Percentiles rank a stretch among this genome's conserved stretches.
These are phyloP conservation scores for Tanypteryx hageni DNA, from an alignment of 2,888 invertebrate species.

Conservation along the genomic window DNA sequence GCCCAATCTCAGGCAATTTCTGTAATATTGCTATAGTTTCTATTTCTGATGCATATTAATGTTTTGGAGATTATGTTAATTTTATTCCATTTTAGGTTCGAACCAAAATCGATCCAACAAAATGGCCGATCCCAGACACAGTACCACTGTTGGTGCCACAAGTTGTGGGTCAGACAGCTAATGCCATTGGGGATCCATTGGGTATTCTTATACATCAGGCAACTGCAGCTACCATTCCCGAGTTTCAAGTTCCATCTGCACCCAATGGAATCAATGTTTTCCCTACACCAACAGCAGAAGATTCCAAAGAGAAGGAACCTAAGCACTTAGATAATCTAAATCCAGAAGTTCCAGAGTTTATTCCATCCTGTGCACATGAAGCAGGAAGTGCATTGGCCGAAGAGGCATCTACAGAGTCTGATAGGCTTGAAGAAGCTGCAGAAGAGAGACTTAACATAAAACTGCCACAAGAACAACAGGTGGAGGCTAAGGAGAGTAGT, in stretches of 20 bases:
- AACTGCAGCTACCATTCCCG: slow-evolving; percentile 37
- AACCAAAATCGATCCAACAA: slow-evolving; percentile 87
- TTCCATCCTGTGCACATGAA: slow-evolving; percentile 77
- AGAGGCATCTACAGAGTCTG: background rate
- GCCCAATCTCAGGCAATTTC: too few relatives aligned
- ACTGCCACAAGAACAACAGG: slow-evolving; percentile 71
- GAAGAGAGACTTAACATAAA: slow-evolving; percentile 69
- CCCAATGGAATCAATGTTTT: slow-evolving; percentile 23
- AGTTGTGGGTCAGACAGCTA: slow-evolving; percentile 47
- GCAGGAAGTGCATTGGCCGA: slow-evolving; percentile 23
- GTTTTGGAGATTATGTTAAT: too few relatives aligned
- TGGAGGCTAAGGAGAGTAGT: background rate
- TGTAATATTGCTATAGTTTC: too few relatives aligned
- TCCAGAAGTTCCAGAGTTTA: slow-evolving; percentile 91
- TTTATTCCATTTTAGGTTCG: slow-evolving; percentile 80
- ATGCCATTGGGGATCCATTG: slow-evolving; percentile 41
- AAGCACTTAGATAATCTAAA: slow-evolving; percentile 80
- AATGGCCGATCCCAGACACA: slow-evolving; percentile 91
- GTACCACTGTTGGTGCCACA: slow-evolving; percentile 45
- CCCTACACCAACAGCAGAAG: slow-evolving; percentile 51
- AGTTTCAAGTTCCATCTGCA: background rate
- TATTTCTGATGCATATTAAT: too few relatives aligned
- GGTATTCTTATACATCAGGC: background rate
- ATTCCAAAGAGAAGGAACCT: slow-evolving; percentile 17
- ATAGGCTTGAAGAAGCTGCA: slow-evolving; percentile 67